Conservation (phyloP, 1,140 invertebrate genomes). For the Augochlora pura region DNA sequence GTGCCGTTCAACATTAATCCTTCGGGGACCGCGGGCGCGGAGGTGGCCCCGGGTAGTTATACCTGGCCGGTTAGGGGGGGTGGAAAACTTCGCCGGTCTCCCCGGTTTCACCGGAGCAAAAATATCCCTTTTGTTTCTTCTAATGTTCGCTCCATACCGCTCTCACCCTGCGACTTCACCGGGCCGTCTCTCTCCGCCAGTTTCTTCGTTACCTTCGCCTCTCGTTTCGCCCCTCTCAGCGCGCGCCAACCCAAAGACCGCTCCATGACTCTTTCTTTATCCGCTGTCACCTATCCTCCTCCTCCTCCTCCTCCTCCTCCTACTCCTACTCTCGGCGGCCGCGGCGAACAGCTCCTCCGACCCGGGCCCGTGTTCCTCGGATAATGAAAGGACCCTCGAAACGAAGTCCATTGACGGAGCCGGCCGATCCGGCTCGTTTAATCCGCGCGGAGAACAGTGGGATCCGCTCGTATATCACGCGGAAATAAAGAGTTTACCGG, state of each 20-base stretch:
- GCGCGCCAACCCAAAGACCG: too few relatives aligned
- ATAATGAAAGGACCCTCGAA: conserved; percentile 65
- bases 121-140: conserved; percentile 68
- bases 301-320: too few relatives aligned
- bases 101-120: conserved; percentile 57
- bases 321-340: not conserved
- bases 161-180: conserved; percentile 18
- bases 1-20: conserved; percentile 73
- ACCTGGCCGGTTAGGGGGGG: conserved; percentile 6
- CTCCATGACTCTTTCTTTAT: not conserved
- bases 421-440: conserved; percentile 61
- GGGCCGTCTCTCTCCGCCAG: not conserved
- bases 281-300: conserved; percentile 13
- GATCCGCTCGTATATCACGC: conserved; percentile 62
- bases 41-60: conserved; percentile 37
- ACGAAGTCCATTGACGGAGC: conserved; percentile 64
- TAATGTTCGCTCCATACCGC: conserved; percentile 44
- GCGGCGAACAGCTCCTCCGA: conserved; percentile 31
- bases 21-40: conserved; percentile 54
- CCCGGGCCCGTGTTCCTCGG: conserved; percentile 47
- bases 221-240: not conserved
- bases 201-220: conserved; percentile 16
- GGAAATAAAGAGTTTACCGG: conserved; percentile 66
- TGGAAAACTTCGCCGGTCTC: conserved; percentile 51
- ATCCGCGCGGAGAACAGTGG: conserved; percentile 54